Conservation (phyloP, 1,140 invertebrate genomes). For the Ceratina australensis region DNA sequence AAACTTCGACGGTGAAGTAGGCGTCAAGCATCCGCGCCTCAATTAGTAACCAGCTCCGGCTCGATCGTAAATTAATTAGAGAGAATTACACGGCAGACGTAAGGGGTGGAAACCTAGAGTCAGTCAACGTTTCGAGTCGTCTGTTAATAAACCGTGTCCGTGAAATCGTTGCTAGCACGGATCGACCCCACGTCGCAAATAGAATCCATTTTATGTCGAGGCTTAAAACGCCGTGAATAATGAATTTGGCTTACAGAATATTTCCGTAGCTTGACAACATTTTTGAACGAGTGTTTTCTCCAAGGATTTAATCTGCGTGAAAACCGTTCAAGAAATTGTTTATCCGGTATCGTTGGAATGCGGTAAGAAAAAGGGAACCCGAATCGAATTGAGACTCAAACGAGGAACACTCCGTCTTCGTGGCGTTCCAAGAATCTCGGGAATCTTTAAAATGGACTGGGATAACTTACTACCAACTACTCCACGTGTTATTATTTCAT, state of each 20-base stretch:
- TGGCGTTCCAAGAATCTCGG: conserved; percentile 4
- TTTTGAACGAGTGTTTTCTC: no score
- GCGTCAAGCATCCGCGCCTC: background rate
- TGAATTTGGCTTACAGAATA: no score
- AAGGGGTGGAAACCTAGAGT: background rate
- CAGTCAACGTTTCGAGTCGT: background rate
- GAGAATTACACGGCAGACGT: background rate
- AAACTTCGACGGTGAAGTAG: background rate
- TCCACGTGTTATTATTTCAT: conserved; percentile 12
- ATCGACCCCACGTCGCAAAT: background rate
- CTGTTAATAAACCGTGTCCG: background rate
- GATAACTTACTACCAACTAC: conserved; percentile 23
- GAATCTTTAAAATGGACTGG: conserved; percentile 7
- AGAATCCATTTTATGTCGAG: background rate
- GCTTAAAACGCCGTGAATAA: no score
- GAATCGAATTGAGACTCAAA: background rate
- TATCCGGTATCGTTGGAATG: background rate
- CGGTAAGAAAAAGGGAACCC: background rate
- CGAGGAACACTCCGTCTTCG: background rate
- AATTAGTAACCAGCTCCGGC: conserved; percentile 11
- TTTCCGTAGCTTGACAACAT: no score
- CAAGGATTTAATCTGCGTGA: background rate
- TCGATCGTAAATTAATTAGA: conserved; percentile 37
- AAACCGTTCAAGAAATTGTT: background rate
- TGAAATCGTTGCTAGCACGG: background rate